phyloP scores from a whole-genome alignment of 2,113 vertebrate genomes.

The Channa maculata region DNA sequence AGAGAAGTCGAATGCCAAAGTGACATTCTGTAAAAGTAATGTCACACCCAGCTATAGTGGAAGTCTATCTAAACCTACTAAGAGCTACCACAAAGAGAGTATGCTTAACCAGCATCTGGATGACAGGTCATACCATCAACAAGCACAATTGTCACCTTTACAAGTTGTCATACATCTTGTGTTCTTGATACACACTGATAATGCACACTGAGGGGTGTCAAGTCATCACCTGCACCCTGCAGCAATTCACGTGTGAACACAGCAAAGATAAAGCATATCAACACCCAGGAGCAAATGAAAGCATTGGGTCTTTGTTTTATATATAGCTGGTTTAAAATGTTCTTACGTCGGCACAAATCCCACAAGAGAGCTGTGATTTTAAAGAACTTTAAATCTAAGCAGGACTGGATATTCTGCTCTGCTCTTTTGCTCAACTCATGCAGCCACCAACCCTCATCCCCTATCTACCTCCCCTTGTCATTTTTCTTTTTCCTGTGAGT shows the following conservation, averaged over 20 bases:
- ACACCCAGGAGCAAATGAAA: slow-evolving; percentile 32
- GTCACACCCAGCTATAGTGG: slow-evolving; percentile 58
- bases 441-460: slow-evolving; percentile 47
- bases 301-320: background rate
- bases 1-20: slow-evolving; percentile 28
- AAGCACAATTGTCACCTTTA: slow-evolving; percentile 75
- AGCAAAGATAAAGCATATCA: slow-evolving; percentile 21
- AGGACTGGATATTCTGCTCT: slow-evolving; percentile 12
- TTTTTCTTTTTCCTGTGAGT: slow-evolving; percentile 45
- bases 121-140: slow-evolving; percentile 70
- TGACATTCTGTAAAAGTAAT: slow-evolving; percentile 55
- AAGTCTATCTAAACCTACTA: slow-evolving; percentile 49
- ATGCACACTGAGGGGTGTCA: slow-evolving; percentile 56
- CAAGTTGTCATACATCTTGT: slow-evolving; percentile 68
- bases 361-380: slow-evolving; percentile 19
- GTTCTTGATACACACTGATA: slow-evolving; percentile 65
- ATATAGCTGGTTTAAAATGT: slow-evolving; percentile 12
- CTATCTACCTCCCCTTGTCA: slow-evolving; percentile 55
- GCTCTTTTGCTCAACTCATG: slow-evolving; percentile 37
- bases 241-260: slow-evolving; percentile 45
- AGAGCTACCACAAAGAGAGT: slow-evolving; percentile 55
- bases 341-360: slow-evolving; percentile 25
- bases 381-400: slow-evolving; percentile 44
- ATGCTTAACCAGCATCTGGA: slow-evolving; percentile 60
- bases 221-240: slow-evolving; percentile 58